Evolutionary conservation across 2,888 invertebrate species (phyloP).

Genomic region (Halocaridina rubra): DNA sequence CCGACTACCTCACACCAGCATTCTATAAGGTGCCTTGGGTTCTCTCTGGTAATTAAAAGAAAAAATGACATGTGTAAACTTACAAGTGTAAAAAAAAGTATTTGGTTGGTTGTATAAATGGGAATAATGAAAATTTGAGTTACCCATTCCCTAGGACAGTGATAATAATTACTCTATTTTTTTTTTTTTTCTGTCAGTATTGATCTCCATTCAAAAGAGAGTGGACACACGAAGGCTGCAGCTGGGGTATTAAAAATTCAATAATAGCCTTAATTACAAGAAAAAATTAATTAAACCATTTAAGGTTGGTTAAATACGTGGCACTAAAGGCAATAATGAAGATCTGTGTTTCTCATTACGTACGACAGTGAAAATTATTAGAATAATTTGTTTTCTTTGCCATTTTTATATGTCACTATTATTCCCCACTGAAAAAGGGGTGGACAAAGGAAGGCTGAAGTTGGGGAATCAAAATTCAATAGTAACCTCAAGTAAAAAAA

Average conservation of each 20-base stretch:
- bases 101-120: not conserved
- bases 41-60: slow-evolving; percentile 74
- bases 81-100: not conserved
- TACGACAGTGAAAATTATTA: too few species aligned
- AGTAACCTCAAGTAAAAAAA: too few species aligned
- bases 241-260: not conserved
- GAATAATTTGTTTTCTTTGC: too few species aligned
- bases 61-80: not conserved
- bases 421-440: too few species aligned
- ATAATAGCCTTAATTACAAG: not conserved
- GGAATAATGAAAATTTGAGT: too few species aligned
- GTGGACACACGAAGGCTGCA: not conserved
- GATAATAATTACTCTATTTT: not conserved
- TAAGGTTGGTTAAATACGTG: too few species aligned
- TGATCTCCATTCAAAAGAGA: not conserved
- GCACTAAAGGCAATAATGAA: too few species aligned
- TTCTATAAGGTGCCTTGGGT: slow-evolving; percentile 80
- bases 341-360: too few species aligned
- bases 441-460: too few species aligned
- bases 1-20: slow-evolving; percentile 85
- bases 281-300: not conserved
- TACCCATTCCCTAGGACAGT: too few species aligned
- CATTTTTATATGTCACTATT: too few species aligned
- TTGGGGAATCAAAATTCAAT: too few species aligned
- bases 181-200: not conserved